Conservation (phyloP, 2,888 invertebrate genomes). For the Pandemis heparana region DNA sequence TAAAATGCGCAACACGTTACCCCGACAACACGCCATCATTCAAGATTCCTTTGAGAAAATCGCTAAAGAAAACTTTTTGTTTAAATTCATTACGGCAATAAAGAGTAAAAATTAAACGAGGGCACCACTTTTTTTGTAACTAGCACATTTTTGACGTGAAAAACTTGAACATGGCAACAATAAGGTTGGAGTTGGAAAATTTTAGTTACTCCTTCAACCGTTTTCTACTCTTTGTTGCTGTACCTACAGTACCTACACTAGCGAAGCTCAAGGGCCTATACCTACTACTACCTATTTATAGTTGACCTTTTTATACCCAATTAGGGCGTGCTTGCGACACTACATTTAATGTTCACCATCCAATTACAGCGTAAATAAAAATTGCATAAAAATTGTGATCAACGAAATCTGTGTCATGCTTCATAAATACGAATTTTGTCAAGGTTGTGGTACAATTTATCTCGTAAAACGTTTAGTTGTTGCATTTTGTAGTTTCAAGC, state of each 20-base stretch:
- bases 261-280: neutral
- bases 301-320: constrained; percentile 27
- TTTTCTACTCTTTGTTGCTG: too few relatives aligned
- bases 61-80: constrained; percentile 4
- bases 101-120: too few relatives aligned
- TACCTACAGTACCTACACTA: neutral
- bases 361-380: constrained; percentile 10
- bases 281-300: neutral
- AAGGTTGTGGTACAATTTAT: constrained; percentile 30
- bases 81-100: neutral
- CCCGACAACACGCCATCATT: constrained; percentile 37
- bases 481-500: neutral
- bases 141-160: neutral
- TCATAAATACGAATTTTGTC: constrained; percentile 26
- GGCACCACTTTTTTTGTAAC: too few relatives aligned
- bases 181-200: too few relatives aligned
- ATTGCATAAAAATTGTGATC: constrained; percentile 32
- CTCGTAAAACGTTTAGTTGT: neutral
- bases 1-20: constrained; percentile 55
- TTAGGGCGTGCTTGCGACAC: constrained; percentile 18
- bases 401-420: constrained; percentile 29
- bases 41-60: constrained; percentile 26
- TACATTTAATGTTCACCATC: constrained; percentile 11
- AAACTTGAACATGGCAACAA: too few relatives aligned
- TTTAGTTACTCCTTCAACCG: too few relatives aligned